Evolutionary conservation across 1,140 invertebrate genomes (phyloP).

Genomic region (Monomorium pharaonis): DNA sequence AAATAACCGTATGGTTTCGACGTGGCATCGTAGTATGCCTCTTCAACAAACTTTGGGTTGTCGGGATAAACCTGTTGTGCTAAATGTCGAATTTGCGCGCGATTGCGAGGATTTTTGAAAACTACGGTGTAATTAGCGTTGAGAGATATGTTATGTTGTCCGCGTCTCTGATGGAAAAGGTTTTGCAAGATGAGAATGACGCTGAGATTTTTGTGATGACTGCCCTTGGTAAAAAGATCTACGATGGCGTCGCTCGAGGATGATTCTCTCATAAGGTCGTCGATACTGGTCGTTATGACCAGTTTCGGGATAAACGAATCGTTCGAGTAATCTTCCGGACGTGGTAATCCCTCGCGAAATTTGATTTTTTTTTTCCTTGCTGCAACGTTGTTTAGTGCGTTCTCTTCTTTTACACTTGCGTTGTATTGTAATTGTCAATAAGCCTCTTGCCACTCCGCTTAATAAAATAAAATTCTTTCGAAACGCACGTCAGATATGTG

Average conservation of each 20-base stretch:
- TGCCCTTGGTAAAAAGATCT: neutral
- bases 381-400: no score
- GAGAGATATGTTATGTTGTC: neutral
- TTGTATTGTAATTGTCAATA: neutral
- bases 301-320: no score
- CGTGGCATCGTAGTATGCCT: neutral
- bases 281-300: no score
- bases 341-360: no score
- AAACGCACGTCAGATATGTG: neutral
- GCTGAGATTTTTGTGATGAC: neutral
- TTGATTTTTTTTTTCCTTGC: no score
- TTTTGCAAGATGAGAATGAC: neutral
- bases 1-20: neutral
- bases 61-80: neutral
- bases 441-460: no score
- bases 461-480: neutral
- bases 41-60: neutral
- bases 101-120: slow-evolving; percentile 3
- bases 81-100: neutral
- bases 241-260: neutral
- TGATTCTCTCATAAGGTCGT: slow-evolving; percentile 11
- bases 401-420: no score
- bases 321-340: neutral
- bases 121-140: neutral
- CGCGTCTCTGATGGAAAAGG: neutral